Evolutionary conservation across 2,113 vertebrate species (phyloP).

Genomic region (Elephas maximus): DNA sequence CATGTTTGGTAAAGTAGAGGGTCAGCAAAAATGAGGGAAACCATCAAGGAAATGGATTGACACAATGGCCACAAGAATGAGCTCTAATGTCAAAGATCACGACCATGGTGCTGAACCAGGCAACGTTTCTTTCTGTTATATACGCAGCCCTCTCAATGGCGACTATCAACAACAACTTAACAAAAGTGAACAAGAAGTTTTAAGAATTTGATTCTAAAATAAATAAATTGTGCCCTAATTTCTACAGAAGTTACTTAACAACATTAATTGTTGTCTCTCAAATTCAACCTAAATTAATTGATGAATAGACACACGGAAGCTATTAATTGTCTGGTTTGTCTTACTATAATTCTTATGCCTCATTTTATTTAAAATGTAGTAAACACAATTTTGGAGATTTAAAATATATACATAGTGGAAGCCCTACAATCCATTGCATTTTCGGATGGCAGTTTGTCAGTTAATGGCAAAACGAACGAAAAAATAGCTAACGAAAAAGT

Average conservation of each 20-base stretch:
- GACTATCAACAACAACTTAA: not conserved
- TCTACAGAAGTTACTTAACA: not conserved
- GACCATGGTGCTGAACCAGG: not conserved
- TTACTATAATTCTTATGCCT: not conserved
- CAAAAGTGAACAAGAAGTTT: not conserved
- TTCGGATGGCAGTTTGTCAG: not conserved
- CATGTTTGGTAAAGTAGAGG: not conserved
- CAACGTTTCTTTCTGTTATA: no score
- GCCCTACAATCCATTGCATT: not conserved
- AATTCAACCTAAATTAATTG: constrained; percentile 27
- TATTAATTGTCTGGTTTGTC: not conserved
- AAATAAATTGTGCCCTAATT: constrained; percentile 9
- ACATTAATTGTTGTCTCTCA: not conserved
- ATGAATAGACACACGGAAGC: not conserved
- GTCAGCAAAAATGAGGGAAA: not conserved
- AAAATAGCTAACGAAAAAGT: not conserved
- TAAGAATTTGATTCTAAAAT: not conserved
- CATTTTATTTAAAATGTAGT: constrained; percentile 8
- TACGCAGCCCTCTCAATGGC: no score
- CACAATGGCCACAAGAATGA: not conserved
- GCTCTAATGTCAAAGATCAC: not conserved
- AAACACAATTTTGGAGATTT: not conserved
- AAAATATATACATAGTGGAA: not conserved
- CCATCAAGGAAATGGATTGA: not conserved
- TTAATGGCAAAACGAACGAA: not conserved